Percentiles rank a stretch among this genome's conserved stretches.
phyloP scores from a whole-genome alignment of 2,888 invertebrate genomes.

The Siphonodentalium dalli region DNA sequence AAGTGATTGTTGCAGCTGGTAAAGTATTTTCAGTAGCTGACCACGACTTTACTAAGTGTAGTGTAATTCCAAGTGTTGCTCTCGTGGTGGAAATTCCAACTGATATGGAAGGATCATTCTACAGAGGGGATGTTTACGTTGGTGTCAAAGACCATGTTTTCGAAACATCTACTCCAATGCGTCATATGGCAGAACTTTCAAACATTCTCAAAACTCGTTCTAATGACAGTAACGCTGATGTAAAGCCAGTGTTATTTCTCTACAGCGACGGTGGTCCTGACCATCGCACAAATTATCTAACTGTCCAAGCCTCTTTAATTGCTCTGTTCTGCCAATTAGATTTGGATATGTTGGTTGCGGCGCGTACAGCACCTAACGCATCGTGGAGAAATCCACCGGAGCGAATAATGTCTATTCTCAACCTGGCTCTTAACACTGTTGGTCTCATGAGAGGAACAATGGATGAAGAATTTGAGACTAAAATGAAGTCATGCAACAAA shows the following conservation, averaged over 20 bases:
- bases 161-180: slow-evolving; percentile 8
- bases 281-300: slow-evolving; percentile 10
- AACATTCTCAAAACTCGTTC: neutral
- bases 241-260: slow-evolving; percentile 8
- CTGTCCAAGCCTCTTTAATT: too few species aligned
- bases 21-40: slow-evolving; percentile 12
- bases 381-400: too few species aligned
- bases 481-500: too few species aligned
- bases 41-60: slow-evolving; percentile 14
- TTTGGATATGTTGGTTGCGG: too few species aligned
- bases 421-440: too few species aligned
- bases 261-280: slow-evolving; percentile 21
- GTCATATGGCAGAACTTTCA: slow-evolving; percentile 14
- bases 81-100: slow-evolving; percentile 9
- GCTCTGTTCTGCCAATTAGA: too few species aligned
- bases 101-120: slow-evolving; percentile 5
- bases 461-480: too few species aligned
- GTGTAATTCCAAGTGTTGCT: slow-evolving; percentile 11
- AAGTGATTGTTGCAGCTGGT: slow-evolving; percentile 1
- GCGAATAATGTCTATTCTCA: too few species aligned
- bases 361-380: too few species aligned
- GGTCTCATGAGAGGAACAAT: too few species aligned
- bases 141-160: slow-evolving; percentile 19
- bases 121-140: slow-evolving; percentile 11
- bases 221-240: too few species aligned